Evolutionary conservation across 1,140 invertebrate genomes (phyloP), one percentile per base, ranked within the genome.

Genomic region (Teleogryllus occipitalis): DNA sequence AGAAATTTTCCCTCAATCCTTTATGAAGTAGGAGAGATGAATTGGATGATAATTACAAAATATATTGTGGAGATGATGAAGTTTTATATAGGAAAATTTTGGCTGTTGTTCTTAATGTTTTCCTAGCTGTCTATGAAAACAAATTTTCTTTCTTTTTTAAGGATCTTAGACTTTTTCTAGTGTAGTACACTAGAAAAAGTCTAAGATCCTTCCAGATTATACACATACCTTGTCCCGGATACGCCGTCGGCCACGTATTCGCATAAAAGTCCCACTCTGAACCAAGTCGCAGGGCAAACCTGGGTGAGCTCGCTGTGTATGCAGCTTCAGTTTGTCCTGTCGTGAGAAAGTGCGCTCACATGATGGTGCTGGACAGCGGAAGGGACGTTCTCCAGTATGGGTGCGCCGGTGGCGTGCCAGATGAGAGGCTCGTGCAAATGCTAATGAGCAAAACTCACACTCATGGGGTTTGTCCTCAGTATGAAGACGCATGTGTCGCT

Each of bases 301-400:
- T 7, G 47, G 46, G 48, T 79, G 78, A 47, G 82, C 81, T 14
- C 82, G 82, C 21, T 80, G 78, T 49, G 80, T 79, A 22, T 82
- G 82, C 27, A 80, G 81, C 77, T 82, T 82, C 47, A 82, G 74
- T 75, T 82, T 82, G 74, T 82, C 82, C 75, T 82, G 82, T 15
- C 82, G 79, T 3, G 82, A 82, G 77, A 82, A 82, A 14, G 80
- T 78, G 73, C 81, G 80, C 14, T 76, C 78, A 39, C 82, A 82
- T 15, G 76, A 48, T 15, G 81, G 81, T 27, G 82, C 84, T 7
- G 83, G 81, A 80, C 85, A 85, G 1, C 74, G 74, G 78, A 85
- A 87, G 4, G 89, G 89, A 78, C 84, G 85, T 80, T 88, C 87
- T 0, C 89, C 89, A 7, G 88, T 89, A 81, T 90, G 90, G n/a